Evolutionary conservation across 2,888 invertebrate species (phyloP).

Genomic region (Epistrophe eligans): DNA sequence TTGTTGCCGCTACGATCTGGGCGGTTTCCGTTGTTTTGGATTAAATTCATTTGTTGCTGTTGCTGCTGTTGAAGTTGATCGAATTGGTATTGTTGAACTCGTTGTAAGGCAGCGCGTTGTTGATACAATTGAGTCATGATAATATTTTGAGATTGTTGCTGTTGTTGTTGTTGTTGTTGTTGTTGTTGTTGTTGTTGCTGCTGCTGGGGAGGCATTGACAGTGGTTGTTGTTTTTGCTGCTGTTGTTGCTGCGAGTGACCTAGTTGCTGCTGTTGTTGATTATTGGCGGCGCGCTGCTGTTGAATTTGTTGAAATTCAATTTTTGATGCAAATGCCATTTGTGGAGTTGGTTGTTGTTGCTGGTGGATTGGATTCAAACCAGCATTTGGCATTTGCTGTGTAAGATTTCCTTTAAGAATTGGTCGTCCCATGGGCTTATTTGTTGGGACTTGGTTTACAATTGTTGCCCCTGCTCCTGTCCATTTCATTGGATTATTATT

Average conservation of each 20-base stretch:
- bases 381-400: constrained; percentile 53
- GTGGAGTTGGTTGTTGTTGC: constrained; percentile 71
- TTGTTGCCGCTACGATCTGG: constrained; percentile 48
- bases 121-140: constrained; percentile 79
- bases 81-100: constrained; percentile 81
- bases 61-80: constrained; percentile 79
- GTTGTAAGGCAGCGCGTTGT: constrained; percentile 75
- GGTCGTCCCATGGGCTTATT: constrained; percentile 81
- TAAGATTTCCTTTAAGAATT: constrained; percentile 81
- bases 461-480: constrained; percentile 48
- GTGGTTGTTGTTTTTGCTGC: constrained; percentile 76
- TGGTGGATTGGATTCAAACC: constrained; percentile 62
- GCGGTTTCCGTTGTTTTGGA: constrained; percentile 57
- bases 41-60: constrained; percentile 69
- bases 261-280: constrained; percentile 72
- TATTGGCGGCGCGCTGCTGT: constrained; percentile 77
- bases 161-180: constrained; percentile 78
- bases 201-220: constrained; percentile 77
- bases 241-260: constrained; percentile 75
- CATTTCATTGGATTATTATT: constrained; percentile 76
- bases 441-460: constrained; percentile 66
- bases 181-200: constrained; percentile 78
- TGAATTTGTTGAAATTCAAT: constrained; percentile 81
- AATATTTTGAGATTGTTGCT: constrained; percentile 78
- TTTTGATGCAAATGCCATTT: constrained; percentile 78